Evolutionary conservation across 2,888 invertebrate genomes (phyloP), one percentile per base, ranked within the genome.

Genomic region (Heliconius charithonia): DNA sequence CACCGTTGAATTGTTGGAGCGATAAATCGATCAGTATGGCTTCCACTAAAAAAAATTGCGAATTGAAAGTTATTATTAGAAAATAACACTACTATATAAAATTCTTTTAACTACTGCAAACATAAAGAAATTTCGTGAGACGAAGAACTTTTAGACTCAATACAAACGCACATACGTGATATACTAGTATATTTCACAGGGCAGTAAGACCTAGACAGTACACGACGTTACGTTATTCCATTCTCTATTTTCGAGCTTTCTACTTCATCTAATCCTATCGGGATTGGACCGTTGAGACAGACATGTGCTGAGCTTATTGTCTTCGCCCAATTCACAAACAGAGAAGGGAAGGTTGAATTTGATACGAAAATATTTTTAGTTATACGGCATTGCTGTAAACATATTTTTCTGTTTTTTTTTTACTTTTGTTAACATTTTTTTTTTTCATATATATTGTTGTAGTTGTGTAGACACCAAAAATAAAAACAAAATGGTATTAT

Each of bases 251-350:
- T 45, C 41, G 25, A 69, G 69, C 69, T 69, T 69, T 69, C 69
- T 45, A 41, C 69, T 69, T 69, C 41, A 16, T 69, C 69, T 69
- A 69, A 69, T 69, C 69, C 69, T 41, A 69, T 69, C 25, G 41
- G 69, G 69, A 41, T 69, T 69, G 69, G 69, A 69, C 41, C 12
- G 32, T 29, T 41, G 69, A 41, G 69, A 69, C 41, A 41, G 69
- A 69, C 69, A 69, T 45, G 25, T 69, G 41, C 45, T n/a, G 25
- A 69, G 69, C 69, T 69, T 69, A 69, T 45, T 69, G 69, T 69
- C 41, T 41, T 69, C 13, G 25, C 25, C 25, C 69, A 25, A 27
- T 45, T 41, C 69, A 69, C 41, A 25, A 45, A 25, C 45, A 25
- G 16, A 41, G 41, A 45, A 69, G 32, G 32, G 32, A 66, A 65